phyloP scores from a whole-genome alignment of 2,888 invertebrate genomes.

The Nomada flava region DNA sequence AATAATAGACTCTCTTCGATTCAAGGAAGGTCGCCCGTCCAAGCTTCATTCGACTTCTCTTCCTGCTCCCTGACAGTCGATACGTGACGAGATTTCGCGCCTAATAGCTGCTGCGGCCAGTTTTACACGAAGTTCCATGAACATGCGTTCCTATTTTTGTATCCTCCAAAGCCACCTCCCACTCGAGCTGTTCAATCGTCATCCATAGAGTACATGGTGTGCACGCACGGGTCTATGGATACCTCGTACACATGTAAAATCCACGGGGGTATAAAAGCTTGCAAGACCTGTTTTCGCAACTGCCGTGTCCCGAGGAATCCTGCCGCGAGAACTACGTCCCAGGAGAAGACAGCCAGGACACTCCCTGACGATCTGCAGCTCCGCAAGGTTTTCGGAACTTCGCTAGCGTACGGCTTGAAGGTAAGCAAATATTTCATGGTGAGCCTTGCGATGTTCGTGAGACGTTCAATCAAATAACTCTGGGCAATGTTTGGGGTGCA shows the following conservation, averaged over 20 bases:
- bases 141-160: constrained; percentile 17
- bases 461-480: too few species aligned
- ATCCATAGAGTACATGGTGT: constrained; percentile 9
- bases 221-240: constrained; percentile 38
- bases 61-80: constrained; percentile 37
- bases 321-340: constrained; percentile 51
- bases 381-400: constrained; percentile 13
- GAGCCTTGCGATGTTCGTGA: background rate
- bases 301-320: constrained; percentile 63
- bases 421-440: constrained; percentile 13
- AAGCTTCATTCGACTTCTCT: constrained; percentile 6
- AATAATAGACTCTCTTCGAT: constrained; percentile 25
- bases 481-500: too few species aligned
- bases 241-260: constrained; percentile 49
- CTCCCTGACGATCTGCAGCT: constrained; percentile 52
- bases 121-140: constrained; percentile 26
- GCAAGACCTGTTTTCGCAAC: constrained; percentile 71
- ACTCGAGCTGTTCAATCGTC: constrained; percentile 33
- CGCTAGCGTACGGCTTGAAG: background rate
- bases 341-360: constrained; percentile 60
- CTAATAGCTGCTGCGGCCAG: constrained; percentile 33
- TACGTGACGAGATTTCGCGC: constrained; percentile 52
- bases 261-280: constrained; percentile 64
- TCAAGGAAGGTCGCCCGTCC: constrained; percentile 17
- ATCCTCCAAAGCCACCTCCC: constrained; percentile 33